phyloP scores from a whole-genome alignment of 2,888 invertebrate genomes.

The Hedya salicella region DNA sequence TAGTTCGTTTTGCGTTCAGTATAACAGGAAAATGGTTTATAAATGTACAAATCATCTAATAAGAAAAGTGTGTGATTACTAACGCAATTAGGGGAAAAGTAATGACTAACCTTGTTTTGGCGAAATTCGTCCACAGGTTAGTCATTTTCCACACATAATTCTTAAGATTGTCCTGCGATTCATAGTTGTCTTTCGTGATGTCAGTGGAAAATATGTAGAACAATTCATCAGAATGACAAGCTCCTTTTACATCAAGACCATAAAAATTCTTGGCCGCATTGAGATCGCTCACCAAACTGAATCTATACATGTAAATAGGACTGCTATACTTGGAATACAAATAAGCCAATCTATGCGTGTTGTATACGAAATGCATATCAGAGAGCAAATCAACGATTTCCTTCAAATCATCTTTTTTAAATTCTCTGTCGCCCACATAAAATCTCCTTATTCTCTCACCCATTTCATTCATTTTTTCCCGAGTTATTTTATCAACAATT shows the following conservation, averaged over 20 bases:
- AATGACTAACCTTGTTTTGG: constrained; percentile 66
- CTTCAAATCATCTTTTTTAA: constrained; percentile 45
- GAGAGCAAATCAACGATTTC: constrained; percentile 45
- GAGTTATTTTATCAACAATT: constrained; percentile 43
- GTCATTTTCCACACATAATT: constrained; percentile 60
- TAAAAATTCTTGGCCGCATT: constrained; percentile 51
- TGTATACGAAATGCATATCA: constrained; percentile 50
- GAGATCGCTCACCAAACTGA: constrained; percentile 52
- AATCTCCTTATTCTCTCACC: constrained; percentile 51
- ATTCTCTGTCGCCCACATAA: constrained; percentile 48
- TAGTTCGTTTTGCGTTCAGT: too few species aligned
- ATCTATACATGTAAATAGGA: constrained; percentile 53
- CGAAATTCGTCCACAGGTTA: constrained; percentile 74
- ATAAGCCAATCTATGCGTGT: constrained; percentile 50
- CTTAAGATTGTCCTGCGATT: constrained; percentile 54
- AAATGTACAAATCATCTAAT: too few species aligned
- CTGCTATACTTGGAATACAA: constrained; percentile 44
- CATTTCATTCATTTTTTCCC: constrained; percentile 47
- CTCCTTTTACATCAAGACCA: constrained; percentile 55
- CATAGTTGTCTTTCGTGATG: constrained; percentile 57
- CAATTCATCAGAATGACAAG: constrained; percentile 72
- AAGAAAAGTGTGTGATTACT: too few species aligned
- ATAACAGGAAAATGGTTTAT: too few species aligned
- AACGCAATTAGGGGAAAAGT: not conserved
- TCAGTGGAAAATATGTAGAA: constrained; percentile 66